A percentile compares a stretch with the other conserved stretches of the same genome.
Conservation (phyloP, 2,888 invertebrate species). For the Amiota mariae region DNA sequence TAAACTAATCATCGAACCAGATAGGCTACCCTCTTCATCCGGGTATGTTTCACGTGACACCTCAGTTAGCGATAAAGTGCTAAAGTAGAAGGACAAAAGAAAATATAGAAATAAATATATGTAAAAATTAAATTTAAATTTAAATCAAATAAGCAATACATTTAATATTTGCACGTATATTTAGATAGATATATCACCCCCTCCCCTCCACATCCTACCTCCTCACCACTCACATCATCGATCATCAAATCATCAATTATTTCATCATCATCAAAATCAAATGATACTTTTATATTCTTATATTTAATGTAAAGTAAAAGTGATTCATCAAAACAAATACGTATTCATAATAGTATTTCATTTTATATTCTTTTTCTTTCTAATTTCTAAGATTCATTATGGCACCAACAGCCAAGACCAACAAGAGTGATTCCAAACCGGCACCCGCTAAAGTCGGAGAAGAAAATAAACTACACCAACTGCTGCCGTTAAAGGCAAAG, state of each 20-base stretch:
- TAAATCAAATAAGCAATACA: too few relatives aligned
- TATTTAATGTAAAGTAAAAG: too few relatives aligned
- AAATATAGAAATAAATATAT: background rate
- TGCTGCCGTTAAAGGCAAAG: slow-evolving; percentile 71
- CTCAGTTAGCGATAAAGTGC: slow-evolving; percentile 92
- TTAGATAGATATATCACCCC: too few relatives aligned
- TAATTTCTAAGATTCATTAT: slow-evolving; percentile 70
- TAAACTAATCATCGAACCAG: slow-evolving; percentile 95
- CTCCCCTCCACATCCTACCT: too few relatives aligned
- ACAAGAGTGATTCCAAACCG: slow-evolving; percentile 70
- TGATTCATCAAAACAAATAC: too few relatives aligned
- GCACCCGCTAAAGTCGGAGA: slow-evolving; percentile 70
- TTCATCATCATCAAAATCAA: too few relatives aligned
- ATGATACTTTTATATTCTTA: too few relatives aligned
- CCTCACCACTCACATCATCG: too few relatives aligned
- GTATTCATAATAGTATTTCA: too few relatives aligned
- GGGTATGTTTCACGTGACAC: slow-evolving; percentile 91
- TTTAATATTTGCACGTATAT: too few relatives aligned
- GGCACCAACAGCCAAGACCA: slow-evolving; percentile 73
- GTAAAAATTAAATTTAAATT: too few relatives aligned
- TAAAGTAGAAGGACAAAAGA: slow-evolving; percentile 72
- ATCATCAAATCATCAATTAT: too few relatives aligned
- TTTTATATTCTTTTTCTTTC: slow-evolving; percentile 73
- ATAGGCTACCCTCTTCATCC: slow-evolving; percentile 92
- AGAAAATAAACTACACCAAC: slow-evolving; percentile 66